Evolutionary conservation across 2,888 invertebrate species (phyloP), one percentile per base, ranked within the genome.

Genomic region (Keiferia lycopersicella): DNA sequence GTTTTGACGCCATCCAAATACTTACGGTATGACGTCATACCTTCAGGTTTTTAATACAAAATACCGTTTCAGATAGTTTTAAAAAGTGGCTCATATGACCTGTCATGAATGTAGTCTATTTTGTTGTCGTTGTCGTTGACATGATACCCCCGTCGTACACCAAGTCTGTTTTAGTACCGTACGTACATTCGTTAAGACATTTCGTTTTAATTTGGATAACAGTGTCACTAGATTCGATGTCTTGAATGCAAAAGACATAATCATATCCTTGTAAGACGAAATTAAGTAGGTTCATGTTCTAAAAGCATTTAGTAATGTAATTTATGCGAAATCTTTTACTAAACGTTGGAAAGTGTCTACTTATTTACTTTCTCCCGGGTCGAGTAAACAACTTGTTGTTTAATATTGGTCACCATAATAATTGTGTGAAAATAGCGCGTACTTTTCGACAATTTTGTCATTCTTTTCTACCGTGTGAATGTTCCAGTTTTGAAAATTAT

Each of bases 311-410:
- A 8, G 45, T 16, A 16, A 16, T 3, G 45, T 16, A n/a, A 45
- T 45, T 45, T 45, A 45, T n/a, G 45, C n/a, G n/a, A 45, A 45
- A 45, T 45, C n/a, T 41, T 41, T 7, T 45, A 45, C n/a, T n/a
- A 45, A 45, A 16, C 16, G 45, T 45, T 45, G 45, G 45, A 45
- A 45, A 45, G n/a, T 45, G 45, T 45, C 12, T 45, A n/a, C n/a
- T n/a, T 45, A 45, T 45, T 45, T 45, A 45, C 45, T 45, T 45
- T 45, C 45, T n/a, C 45, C n/a, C 11, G 45, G 16, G 16, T 7
- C n/a, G 16, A 8, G n/a, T n/a, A 45, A 45, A 45, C 45, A 45
- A 16, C n/a, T 45, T n/a, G 41, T 41, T 41, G n/a, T 45, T 10
- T 34, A 34, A 45, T 45, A 16, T 45, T 45, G 45, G 45, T n/a